These are phyloP conservation scores for Pinna nobilis DNA, from an alignment of 1,140 invertebrate genomes.

Conservation along the genomic window DNA sequence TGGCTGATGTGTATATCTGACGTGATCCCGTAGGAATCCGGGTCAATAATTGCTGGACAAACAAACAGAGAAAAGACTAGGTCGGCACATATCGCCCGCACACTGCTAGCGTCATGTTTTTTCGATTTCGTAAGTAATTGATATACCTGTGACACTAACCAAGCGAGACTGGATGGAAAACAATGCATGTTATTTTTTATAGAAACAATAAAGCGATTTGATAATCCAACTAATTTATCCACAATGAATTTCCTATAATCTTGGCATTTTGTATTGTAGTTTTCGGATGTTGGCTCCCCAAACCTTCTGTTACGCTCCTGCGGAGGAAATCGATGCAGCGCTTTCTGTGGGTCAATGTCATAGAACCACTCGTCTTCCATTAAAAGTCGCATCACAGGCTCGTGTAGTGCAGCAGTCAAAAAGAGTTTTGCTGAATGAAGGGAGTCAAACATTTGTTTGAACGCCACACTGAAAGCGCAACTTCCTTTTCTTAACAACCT, in stretches of 20 bases:
- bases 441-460: constrained; percentile 92
- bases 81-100: constrained; percentile 86
- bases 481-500: constrained; percentile 88
- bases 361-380: constrained; percentile 95
- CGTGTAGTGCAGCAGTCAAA: constrained; percentile 92
- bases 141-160: constrained; percentile 79
- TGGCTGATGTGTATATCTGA: constrained; percentile 92
- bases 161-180: constrained; percentile 86
- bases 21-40: constrained; percentile 95
- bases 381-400: constrained; percentile 93
- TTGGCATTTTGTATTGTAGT: constrained; percentile 83
- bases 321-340: constrained; percentile 83
- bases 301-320: constrained; percentile 86
- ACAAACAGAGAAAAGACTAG: constrained; percentile 95
- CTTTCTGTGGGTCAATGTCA: constrained; percentile 94
- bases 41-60: constrained; percentile 96
- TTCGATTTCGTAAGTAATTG: constrained; percentile 74
- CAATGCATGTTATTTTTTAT: constrained; percentile 91
- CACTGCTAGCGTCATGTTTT: constrained; percentile 79
- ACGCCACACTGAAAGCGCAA: constrained; percentile 92
- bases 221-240: constrained; percentile 87
- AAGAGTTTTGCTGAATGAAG: constrained; percentile 94
- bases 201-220: constrained; percentile 88
- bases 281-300: constrained; percentile 83
- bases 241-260: constrained; percentile 82